These are phyloP conservation scores for Pristionchus pacificus DNA, from an alignment of 1,140 invertebrate genomes.

Conservation along the genomic window DNA sequence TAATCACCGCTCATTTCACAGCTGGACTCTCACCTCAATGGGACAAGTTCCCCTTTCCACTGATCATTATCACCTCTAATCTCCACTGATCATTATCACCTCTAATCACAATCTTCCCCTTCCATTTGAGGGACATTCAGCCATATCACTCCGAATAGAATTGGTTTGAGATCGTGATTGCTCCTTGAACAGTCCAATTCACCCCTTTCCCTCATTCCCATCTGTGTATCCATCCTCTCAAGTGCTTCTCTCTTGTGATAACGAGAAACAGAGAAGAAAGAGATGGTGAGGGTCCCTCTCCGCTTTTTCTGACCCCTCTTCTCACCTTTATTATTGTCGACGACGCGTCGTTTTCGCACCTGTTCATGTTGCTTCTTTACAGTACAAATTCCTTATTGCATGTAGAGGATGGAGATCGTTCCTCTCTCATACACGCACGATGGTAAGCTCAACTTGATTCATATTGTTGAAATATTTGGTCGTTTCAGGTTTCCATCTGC, in stretches of 20 bases:
- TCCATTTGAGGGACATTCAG: not conserved
- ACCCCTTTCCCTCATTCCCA: not conserved
- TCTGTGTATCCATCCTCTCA: not conserved
- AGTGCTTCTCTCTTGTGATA: not conserved
- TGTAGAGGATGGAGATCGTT: not conserved
- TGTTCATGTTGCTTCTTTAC: not conserved
- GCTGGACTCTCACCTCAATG: too few relatives aligned
- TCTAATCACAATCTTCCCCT: not conserved
- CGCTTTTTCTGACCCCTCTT: too few relatives aligned
- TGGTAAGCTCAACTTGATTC: not conserved
- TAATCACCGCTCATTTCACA: too few relatives aligned
- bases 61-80: too few relatives aligned
- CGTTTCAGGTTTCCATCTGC: not conserved
- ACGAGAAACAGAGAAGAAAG: not conserved
- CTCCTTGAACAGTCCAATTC: not conserved
- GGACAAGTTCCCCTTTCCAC: too few relatives aligned
- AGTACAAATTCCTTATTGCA: not conserved
- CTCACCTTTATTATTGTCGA: too few relatives aligned
- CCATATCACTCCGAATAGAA: not conserved
- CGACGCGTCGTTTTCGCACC: too few relatives aligned
- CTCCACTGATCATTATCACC: too few relatives aligned
- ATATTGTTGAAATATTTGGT: not conserved
- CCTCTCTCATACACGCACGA: not conserved
- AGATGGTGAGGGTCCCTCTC: not conserved
- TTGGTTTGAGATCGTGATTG: not conserved